Conservation (phyloP, 2,888 invertebrate genomes). For the Epinotia brunnichana region DNA sequence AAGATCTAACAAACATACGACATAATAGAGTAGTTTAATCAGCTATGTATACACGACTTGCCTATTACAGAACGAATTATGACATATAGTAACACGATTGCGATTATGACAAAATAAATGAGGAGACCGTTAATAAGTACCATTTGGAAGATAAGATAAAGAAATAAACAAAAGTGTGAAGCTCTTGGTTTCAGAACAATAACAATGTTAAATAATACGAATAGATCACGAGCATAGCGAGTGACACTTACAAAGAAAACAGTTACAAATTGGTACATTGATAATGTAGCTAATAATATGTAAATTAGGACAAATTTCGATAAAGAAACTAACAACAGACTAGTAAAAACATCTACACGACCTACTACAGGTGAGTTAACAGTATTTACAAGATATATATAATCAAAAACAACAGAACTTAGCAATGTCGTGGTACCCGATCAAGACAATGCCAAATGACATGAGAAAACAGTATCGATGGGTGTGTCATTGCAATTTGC, state of each 20-base stretch:
- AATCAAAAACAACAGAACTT: not conserved
- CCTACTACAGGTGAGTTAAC: not conserved
- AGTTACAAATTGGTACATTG: slow-evolving; percentile 4
- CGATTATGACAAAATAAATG: slow-evolving; percentile 14
- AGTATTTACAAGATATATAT: not conserved
- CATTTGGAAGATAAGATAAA: slow-evolving; percentile 22
- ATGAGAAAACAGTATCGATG: slow-evolving; percentile 14
- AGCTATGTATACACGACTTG: not conserved
- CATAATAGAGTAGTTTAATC: not conserved
- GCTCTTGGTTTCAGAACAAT: slow-evolving; percentile 9
- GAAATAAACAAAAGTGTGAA: slow-evolving; percentile 23
- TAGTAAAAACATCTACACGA: not conserved
- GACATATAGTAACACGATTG: slow-evolving; percentile 15
- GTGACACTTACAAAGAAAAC: slow-evolving; percentile 24
- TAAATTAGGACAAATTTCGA: not conserved
- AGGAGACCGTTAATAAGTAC: slow-evolving; percentile 16
- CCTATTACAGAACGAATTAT: slow-evolving; percentile 20
- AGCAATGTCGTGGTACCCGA: not conserved
- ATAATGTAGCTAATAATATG: not conserved
- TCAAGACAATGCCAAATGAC: not conserved
- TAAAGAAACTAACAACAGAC: not conserved
- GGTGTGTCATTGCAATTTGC: slow-evolving; percentile 36
- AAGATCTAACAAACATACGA: not conserved
- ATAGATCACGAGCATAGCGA: slow-evolving; percentile 16
- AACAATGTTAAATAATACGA: slow-evolving; percentile 14